Evolutionary conservation across 2,888 invertebrate genomes (phyloP), one percentile per base, ranked within the genome.

Genomic region (Micropterix aruncella): DNA sequence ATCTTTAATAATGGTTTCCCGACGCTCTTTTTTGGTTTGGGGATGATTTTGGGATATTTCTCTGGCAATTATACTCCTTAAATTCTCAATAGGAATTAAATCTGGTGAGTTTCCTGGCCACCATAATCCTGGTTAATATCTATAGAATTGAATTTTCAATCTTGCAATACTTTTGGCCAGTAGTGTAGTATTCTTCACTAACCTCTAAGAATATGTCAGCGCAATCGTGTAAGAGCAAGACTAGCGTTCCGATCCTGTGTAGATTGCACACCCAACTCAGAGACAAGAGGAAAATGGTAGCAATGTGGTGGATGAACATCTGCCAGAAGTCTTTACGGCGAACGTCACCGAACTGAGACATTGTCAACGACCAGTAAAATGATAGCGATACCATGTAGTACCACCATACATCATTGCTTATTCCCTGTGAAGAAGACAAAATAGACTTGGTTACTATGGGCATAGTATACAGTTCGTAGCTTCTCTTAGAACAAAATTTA

Each of bases 301-400:
- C 91, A 57, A 94, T 78, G 62, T 99, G 97, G 69, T 99, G 97
- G 44, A 94, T 73, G 65, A 97, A 94, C 93, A 99, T 97, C 73
- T 96, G 93, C 87, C 91, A 91, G 66, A 97, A 96, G 67, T 92
- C 92, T 65, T 91, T 91, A 51, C 94, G 79, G 51, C 85, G 85
- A 44, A 91, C 86, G 64, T 97, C 96, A 63, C 89, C 83, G 68
- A 94, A 94, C 66, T 95, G 94, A 15, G 92, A 89, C 49, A 91
- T 79, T 50, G 87, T 84, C 46, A 96, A 71, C 15, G 96, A 87
- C 89, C 93, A 94, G 63, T 97, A 99, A 69, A 96, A 96, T 19
- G 90, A 80, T 61, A 90, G 77, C 40, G 92, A 93, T 51, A 92
- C 74, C 83, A 96, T 93, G 70, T 97, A 99, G 66, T 97, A 93